Evolutionary conservation across 2,888 invertebrate species (phyloP).

Genomic region (Volucella inanis): DNA sequence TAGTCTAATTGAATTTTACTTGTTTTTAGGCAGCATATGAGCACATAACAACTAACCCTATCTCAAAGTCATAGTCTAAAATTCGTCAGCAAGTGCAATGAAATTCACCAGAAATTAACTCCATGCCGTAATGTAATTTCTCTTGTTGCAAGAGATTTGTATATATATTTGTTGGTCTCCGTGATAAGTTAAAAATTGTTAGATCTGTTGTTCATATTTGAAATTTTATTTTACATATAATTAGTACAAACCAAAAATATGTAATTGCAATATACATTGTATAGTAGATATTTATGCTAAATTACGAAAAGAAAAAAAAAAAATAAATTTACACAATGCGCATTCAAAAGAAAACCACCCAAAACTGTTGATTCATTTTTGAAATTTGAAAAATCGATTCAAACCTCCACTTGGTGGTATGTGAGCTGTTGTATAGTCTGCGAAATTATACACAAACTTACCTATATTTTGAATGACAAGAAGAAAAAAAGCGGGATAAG

Average conservation of each 20-base stretch:
- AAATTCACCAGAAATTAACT: conserved; percentile 8
- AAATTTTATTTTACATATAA: conserved; percentile 54
- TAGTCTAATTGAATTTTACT: background rate
- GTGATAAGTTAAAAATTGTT: conserved; percentile 62
- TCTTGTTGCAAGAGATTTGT: conserved; percentile 12
- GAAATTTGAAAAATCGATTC: too few species aligned
- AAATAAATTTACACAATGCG: background rate
- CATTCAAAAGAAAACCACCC: background rate
- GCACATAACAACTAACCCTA: conserved; percentile 79
- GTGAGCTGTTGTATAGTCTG: too few species aligned
- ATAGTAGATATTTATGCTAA: conserved; percentile 34
- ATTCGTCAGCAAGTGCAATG: conserved; percentile 20
- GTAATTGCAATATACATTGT: conserved; percentile 57
- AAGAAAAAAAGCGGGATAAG: too few species aligned
- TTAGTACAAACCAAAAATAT: conserved; percentile 41
- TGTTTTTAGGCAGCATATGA: conserved; percentile 80
- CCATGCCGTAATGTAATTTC: conserved; percentile 8
- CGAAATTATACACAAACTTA: too few species aligned
- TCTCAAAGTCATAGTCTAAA: conserved; percentile 76
- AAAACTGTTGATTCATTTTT: background rate
- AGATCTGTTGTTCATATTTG: conserved; percentile 38
- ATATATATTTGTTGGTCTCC: conserved; percentile 57
- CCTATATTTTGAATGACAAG: too few species aligned
- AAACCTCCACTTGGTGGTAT: too few species aligned
- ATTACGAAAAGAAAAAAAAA: conserved; percentile 12